Percentiles rank a stretch among this genome's conserved stretches.
These are phyloP conservation scores for Caenorhabditis remanei DNA, from an alignment of 1,140 invertebrate species.

Conservation along the genomic window DNA sequence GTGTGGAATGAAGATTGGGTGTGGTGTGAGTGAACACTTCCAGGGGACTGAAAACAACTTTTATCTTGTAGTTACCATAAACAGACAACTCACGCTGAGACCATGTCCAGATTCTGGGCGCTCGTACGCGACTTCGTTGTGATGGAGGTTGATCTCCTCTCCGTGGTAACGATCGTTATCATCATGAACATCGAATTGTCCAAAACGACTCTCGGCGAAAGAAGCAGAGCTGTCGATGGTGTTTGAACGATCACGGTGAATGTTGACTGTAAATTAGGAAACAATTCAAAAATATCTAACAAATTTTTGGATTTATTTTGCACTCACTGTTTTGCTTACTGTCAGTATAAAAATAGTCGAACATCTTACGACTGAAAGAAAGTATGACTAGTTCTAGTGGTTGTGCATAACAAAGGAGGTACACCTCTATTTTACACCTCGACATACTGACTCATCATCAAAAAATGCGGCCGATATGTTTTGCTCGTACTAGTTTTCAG, in stretches of 20 bases:
- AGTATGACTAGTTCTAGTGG: slow-evolving; percentile 7
- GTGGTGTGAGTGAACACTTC: slow-evolving; percentile 14
- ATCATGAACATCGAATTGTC: slow-evolving; percentile 61
- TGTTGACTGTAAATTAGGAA: not conserved
- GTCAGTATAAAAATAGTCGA: slow-evolving; percentile 21
- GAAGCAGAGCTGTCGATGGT: slow-evolving; percentile 60
- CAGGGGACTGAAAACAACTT: slow-evolving; percentile 13
- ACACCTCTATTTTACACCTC: slow-evolving; percentile 16
- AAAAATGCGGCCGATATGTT: not conserved
- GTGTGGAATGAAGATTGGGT: slow-evolving; percentile 31
- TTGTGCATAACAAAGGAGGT: slow-evolving; percentile 33
- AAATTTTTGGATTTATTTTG: not conserved
- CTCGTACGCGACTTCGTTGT: slow-evolving; percentile 63
- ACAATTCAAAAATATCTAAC: not conserved
- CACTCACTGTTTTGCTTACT: not conserved
- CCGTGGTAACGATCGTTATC: slow-evolving; percentile 56
- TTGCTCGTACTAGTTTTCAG: not conserved
- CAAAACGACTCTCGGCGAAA: slow-evolving; percentile 58
- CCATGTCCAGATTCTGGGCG: not conserved
- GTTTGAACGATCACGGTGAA: slow-evolving; percentile 58
- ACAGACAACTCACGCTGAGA: not conserved
- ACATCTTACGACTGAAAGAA: not conserved
- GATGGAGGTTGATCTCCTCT: slow-evolving; percentile 61
- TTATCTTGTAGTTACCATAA: not conserved
- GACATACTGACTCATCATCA: not conserved